Evolutionary conservation across 2,888 invertebrate genomes (phyloP), one percentile per base, ranked within the genome.

Genomic region (Taphrorychus bicolor): DNA sequence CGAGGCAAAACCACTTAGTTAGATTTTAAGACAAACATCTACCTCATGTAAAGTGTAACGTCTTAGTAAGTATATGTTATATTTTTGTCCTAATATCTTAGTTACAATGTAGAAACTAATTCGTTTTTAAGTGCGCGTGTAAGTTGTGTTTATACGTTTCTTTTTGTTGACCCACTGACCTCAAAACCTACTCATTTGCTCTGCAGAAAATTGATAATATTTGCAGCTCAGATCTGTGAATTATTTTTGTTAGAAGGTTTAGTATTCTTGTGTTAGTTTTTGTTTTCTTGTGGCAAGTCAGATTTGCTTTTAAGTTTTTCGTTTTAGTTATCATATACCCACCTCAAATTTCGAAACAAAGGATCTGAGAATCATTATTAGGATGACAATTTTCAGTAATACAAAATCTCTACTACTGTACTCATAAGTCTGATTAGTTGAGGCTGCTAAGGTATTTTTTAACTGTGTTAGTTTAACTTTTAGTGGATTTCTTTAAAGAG

Each of bases 371-470:
- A n/a, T n/a, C n/a, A n/a, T n/a, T n/a, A n/a, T n/a, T n/a, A n/a
- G n/a, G n/a, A n/a, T n/a, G 17, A 22, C n/a, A 51, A 19, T 21
- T 51, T 21, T 45, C 45, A 45, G 11, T 32, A 32, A 32, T 32
- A 32, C 9, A 9, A 32, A 45, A 17, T 45, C 14, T 45, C 45
- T 45, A 32, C 32, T 32, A 41, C 45, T 76, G 71, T 74, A 76
- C 74, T 76, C 72, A 76, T 76, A 79, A 79, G 79, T 79, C 80
- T 80, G 80, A 79, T 76, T 72, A 70, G 78, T 60, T 76, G 79
- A 79, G 79, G 80, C 80, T 79, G 79, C 80, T 76, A 74, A 77
- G 75, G 76, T 78, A 76, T 75, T 77, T 77, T 77, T 74, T 11
- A 32, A 4, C 42, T 57, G 7, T 40, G 41, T 42, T 69, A 52